phyloP scores from a whole-genome alignment of 1,140 invertebrate species.

The Papilio xuthus region DNA sequence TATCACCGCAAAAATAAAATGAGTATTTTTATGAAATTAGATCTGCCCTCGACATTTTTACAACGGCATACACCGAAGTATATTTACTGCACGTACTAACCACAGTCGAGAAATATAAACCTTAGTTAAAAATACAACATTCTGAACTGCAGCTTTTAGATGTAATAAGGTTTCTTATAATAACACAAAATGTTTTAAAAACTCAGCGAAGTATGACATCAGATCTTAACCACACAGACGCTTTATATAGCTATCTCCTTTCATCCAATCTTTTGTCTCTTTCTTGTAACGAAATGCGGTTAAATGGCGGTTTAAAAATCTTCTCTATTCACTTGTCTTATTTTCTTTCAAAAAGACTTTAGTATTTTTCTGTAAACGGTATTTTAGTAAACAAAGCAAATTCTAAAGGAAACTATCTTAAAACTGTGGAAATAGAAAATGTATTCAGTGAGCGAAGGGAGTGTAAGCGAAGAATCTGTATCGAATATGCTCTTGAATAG shows the following conservation, averaged over 20 bases:
- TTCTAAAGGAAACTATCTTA: background rate
- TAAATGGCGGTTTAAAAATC: background rate
- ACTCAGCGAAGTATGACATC: background rate
- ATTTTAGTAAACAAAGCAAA: background rate
- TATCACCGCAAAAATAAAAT: slow-evolving; percentile 12
- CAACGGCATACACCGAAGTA: background rate
- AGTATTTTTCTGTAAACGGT: background rate
- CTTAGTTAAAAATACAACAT: slow-evolving; percentile 19
- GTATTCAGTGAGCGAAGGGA: background rate
- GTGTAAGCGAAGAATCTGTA: slow-evolving; percentile 3
- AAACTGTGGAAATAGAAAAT: slow-evolving; percentile 2
- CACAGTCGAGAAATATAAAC: slow-evolving; percentile 19
- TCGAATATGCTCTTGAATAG: slow-evolving; percentile 2
- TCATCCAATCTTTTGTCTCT: background rate
- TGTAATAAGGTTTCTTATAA: slow-evolving; percentile 12
- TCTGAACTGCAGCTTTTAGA: background rate
- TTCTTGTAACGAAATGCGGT: background rate
- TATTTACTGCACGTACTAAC: slow-evolving; percentile 21
- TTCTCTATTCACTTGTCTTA: background rate
- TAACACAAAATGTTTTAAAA: background rate
- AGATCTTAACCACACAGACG: background rate
- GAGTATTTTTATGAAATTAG: slow-evolving; percentile 22
- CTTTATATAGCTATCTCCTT: background rate
- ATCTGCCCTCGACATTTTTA: slow-evolving; percentile 21
- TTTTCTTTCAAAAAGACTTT: background rate